phyloP scores from a whole-genome alignment of 2,888 invertebrate genomes.

The Drosophila rubida region DNA sequence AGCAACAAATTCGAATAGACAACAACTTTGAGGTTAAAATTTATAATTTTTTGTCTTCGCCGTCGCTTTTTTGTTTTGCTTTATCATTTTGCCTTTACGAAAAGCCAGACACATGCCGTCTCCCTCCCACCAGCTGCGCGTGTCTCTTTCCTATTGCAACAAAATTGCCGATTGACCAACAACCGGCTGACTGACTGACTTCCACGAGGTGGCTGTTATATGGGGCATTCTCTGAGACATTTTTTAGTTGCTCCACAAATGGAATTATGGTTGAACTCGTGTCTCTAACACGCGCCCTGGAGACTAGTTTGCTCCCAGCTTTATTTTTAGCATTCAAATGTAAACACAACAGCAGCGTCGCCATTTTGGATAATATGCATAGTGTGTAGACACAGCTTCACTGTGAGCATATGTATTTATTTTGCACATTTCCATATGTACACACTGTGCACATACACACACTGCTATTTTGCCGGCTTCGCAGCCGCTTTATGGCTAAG shows the following conservation, averaged over 20 bases:
- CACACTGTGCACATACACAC: slow-evolving; percentile 12
- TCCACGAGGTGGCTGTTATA: slow-evolving; percentile 32
- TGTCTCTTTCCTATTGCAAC: slow-evolving; percentile 13
- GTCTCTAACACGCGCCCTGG: background rate
- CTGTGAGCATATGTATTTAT: slow-evolving; percentile 22
- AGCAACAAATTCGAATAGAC: slow-evolving; percentile 45
- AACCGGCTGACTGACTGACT: slow-evolving; percentile 16
- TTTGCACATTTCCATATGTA: slow-evolving; percentile 34
- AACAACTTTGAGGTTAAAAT: slow-evolving; percentile 64
- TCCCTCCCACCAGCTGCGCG: background rate
- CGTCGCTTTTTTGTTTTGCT: slow-evolving; percentile 12
- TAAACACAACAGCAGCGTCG: slow-evolving; percentile 39
- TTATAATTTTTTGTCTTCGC: slow-evolving; percentile 36
- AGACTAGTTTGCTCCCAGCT: slow-evolving; percentile 31
- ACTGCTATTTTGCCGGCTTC: slow-evolving; percentile 39
- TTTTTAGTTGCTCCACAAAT: slow-evolving; percentile 17
- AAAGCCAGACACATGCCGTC: slow-evolving; percentile 11
- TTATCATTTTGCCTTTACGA: slow-evolving; percentile 9
- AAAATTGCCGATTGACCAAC: slow-evolving; percentile 18
- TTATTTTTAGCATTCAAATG: slow-evolving; percentile 51
- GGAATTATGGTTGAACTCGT: slow-evolving; percentile 21
- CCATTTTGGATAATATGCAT: slow-evolving; percentile 41
- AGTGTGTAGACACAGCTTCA: slow-evolving; percentile 39
- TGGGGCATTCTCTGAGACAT: slow-evolving; percentile 37
- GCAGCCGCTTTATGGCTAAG: slow-evolving; percentile 39